A percentile compares a stretch with the other conserved stretches of the same genome.
These are phyloP conservation scores for Eristalinus aeneus DNA, from an alignment of 2,888 invertebrate genomes.

Conservation along the genomic window DNA sequence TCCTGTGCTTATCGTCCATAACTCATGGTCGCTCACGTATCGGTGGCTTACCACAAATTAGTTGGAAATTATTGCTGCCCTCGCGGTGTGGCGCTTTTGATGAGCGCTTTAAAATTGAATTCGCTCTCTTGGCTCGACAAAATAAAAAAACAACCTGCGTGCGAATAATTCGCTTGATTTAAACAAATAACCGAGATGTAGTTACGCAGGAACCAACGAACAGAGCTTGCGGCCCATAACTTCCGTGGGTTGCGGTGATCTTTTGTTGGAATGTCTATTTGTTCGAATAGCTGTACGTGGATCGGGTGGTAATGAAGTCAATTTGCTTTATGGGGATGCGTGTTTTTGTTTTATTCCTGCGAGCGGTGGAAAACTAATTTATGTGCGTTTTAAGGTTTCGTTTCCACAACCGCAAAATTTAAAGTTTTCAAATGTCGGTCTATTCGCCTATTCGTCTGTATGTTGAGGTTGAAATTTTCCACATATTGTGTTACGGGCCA, in stretches of 20 bases:
- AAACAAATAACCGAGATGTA: constrained; percentile 33
- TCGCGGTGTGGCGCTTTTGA: constrained; percentile 24
- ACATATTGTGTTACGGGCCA: no score
- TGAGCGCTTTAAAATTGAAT: constrained; percentile 67
- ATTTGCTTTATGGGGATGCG: no score
- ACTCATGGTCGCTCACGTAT: constrained; percentile 71
- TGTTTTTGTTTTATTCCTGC: no score
- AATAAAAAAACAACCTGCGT: neutral
- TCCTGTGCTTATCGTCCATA: constrained; percentile 67
- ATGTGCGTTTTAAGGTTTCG: no score
- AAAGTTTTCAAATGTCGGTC: no score
- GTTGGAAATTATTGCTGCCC: constrained; percentile 64
- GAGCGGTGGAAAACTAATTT: no score
- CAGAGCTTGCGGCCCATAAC: neutral
- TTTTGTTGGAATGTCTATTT: neutral
- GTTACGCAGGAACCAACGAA: neutral
- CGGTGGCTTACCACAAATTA: constrained; percentile 70
- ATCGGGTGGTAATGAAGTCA: neutral
- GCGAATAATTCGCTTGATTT: constrained; percentile 38
- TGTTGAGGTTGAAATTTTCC: no score
- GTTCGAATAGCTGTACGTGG: neutral
- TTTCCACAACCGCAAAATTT: no score
- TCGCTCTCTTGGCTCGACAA: neutral
- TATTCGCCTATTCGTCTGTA: no score
- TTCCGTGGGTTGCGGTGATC: neutral